Evolutionary conservation across 2,888 invertebrate species (phyloP).

Genomic region (Falcaria lacertinaria): DNA sequence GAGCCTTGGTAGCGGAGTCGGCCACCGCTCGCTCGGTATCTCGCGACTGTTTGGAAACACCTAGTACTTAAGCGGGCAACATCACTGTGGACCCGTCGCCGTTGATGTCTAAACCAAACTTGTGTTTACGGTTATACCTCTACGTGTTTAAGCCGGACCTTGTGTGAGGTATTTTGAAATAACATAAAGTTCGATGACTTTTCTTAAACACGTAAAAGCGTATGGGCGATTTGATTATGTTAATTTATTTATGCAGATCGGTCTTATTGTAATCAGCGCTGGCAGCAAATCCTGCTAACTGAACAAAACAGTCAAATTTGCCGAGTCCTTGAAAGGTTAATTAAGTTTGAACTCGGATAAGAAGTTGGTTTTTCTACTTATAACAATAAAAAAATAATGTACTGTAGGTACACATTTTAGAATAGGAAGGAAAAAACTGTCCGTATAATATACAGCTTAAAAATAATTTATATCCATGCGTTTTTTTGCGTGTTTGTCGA

Average conservation of each 20-base stretch:
- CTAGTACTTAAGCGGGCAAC: conserved; percentile 41
- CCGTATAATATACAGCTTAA: no score
- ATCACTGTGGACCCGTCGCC: conserved; percentile 47
- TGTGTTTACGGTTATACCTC: conserved; percentile 17
- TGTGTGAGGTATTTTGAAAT: conserved; percentile 1
- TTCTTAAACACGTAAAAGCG: neutral
- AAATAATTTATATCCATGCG: no score
- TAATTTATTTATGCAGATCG: neutral
- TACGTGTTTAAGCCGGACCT: neutral
- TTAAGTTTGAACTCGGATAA: conserved; percentile 1
- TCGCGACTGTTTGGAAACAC: conserved; percentile 62
- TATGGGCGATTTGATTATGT: neutral
- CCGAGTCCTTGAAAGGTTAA: neutral
- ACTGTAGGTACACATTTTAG: no score
- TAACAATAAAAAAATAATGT: no score
- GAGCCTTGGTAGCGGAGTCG: conserved; percentile 56
- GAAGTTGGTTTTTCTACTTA: neutral
- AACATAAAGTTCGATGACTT: conserved; percentile 11
- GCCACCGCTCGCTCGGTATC: conserved; percentile 47
- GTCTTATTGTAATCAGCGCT: no score
- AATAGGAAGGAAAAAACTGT: no score
- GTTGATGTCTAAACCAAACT: conserved; percentile 58
- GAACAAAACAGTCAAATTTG: no score
- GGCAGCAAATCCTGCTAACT: no score
- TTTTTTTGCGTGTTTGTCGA: neutral